Percentiles rank a stretch among this genome's conserved stretches.
phyloP scores from a whole-genome alignment of 2,888 invertebrate genomes.

The Branchellion lobata region DNA sequence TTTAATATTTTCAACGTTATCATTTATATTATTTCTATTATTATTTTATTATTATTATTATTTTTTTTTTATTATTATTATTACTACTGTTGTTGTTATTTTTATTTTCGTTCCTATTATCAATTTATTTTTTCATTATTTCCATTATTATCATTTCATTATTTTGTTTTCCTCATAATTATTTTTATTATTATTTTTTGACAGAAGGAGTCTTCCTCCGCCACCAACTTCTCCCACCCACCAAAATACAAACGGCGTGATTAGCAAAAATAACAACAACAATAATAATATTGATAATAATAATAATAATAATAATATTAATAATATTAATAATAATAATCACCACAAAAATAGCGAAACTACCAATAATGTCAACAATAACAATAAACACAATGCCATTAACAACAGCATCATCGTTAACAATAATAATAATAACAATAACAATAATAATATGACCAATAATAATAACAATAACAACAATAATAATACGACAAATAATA shows the following conservation, averaged over 20 bases:
- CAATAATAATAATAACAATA: conserved; percentile 11
- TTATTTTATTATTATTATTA: background rate
- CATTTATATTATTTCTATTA: background rate
- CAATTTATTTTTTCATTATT: background rate
- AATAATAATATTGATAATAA: conserved; percentile 7
- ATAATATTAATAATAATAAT: too few relatives aligned
- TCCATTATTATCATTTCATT: background rate
- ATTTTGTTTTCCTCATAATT: background rate
- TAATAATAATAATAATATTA: too few relatives aligned
- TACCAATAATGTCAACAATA: too few relatives aligned
- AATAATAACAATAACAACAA: conserved; percentile 5
- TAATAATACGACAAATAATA: too few relatives aligned
- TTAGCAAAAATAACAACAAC: background rate
- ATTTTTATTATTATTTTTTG: background rate
- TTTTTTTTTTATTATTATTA: background rate
- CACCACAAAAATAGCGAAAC: too few relatives aligned
- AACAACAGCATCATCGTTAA: background rate
- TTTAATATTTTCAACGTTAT: too few relatives aligned
- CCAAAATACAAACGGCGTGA: background rate
- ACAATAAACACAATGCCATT: background rate
- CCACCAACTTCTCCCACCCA: background rate
- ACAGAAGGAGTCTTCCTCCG: background rate
- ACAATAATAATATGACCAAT: background rate
- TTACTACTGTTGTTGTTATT: background rate
- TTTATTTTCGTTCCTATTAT: background rate